Conservation (phyloP, 2,888 invertebrate species). For the Thereva unica region DNA sequence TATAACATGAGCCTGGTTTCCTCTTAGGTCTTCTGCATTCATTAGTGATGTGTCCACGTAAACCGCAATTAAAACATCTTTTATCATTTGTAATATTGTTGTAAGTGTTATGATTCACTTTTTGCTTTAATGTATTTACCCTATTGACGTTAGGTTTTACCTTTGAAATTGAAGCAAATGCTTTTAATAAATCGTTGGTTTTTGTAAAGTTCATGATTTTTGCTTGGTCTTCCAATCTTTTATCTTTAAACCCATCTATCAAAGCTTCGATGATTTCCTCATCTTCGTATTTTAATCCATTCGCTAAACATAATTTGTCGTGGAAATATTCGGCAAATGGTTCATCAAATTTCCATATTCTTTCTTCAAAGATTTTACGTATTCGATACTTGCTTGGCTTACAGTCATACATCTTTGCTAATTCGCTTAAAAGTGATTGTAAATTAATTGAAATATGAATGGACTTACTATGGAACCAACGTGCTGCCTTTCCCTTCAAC, state of each 20-base stretch:
- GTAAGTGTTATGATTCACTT: no score
- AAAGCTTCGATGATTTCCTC: background rate
- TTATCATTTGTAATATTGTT: no score
- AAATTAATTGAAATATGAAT: no score
- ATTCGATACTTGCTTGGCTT: no score
- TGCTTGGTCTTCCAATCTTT: background rate
- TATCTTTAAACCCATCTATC: background rate
- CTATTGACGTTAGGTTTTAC: no score
- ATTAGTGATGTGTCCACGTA: background rate
- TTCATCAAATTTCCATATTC: no score
- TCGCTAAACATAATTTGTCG: slow-evolving; percentile 1
- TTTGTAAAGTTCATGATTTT: background rate
- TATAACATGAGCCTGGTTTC: background rate
- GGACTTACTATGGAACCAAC: no score
- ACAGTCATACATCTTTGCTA: no score
- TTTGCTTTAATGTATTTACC: no score
- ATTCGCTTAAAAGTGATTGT: no score
- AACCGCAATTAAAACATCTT: background rate
- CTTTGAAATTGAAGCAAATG: background rate
- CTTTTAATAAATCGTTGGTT: background rate
- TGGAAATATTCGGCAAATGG: background rate
- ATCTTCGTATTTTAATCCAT: background rate
- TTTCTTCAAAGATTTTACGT: no score
- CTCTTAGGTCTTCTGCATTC: background rate
- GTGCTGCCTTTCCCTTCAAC: no score